A percentile compares a stretch with the other conserved stretches of the same genome.
Conservation (phyloP, 2,113 vertebrate genomes). For the Tragelaphus strepsiceros region DNA sequence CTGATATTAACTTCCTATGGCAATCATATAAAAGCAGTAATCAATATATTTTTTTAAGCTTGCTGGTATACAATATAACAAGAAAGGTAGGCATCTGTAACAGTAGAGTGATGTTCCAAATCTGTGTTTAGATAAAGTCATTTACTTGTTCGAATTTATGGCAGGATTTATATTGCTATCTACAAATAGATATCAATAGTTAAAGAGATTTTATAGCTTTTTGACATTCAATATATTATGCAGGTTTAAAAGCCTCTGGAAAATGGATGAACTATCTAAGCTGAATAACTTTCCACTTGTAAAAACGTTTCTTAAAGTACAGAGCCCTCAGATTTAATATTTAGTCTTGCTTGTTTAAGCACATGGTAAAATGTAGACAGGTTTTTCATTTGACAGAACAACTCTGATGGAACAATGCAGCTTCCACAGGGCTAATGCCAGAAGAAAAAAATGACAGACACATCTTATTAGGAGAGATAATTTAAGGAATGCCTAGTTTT, state of each 20-base stretch:
- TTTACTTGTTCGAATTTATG: conserved; percentile 63
- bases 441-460: conserved; percentile 62
- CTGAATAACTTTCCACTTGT: conserved; percentile 78
- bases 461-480: conserved; percentile 65
- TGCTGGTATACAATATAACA: not conserved
- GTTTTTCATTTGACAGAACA: conserved; percentile 66
- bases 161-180: conserved; percentile 63
- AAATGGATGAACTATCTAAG: conserved; percentile 76
- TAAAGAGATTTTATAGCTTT: conserved; percentile 75
- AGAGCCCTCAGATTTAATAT: conserved; percentile 75
- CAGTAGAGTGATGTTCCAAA: not conserved
- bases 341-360: conserved; percentile 78
- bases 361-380: conserved; percentile 65
- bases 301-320: conserved; percentile 75
- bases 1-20: not conserved
- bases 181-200: conserved; percentile 78
- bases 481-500: conserved; percentile 72
- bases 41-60: rapidly evolving
- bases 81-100: not conserved
- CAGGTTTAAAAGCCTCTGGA: conserved; percentile 76
- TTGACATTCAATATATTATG: conserved; percentile 66
- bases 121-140: conserved; percentile 67
- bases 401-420: not conserved
- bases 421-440: conserved; percentile 38
- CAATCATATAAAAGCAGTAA: conserved; percentile 29